These are phyloP conservation scores for Subanguina moxae DNA, from an alignment of 1,140 invertebrate species.

Conservation along the genomic window DNA sequence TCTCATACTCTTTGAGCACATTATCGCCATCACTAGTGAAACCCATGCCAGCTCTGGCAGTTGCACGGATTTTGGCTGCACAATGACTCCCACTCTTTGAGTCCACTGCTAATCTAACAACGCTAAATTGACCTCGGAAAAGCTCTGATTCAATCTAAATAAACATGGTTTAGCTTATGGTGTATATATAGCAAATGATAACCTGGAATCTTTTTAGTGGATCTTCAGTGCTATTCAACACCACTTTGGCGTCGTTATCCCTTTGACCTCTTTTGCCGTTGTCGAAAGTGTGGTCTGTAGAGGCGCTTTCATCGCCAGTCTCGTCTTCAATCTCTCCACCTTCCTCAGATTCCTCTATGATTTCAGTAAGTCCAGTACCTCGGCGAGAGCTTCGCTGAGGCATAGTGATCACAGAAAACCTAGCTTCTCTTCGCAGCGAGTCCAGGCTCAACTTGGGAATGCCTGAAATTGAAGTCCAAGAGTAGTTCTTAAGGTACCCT, in stretches of 20 bases:
- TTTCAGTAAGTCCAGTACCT: constrained; percentile 45
- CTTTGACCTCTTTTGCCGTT: not conserved
- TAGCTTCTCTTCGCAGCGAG: constrained; percentile 33
- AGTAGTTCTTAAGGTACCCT: no score
- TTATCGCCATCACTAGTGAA: constrained; percentile 20
- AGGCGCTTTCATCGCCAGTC: constrained; percentile 21
- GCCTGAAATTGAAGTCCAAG: constrained; percentile 26
- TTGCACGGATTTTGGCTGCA: constrained; percentile 42
- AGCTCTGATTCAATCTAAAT: constrained; percentile 45
- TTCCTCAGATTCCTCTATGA: constrained; percentile 52
- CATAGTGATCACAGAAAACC: constrained; percentile 48
- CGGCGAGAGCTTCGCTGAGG: constrained; percentile 36
- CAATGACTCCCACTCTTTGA: constrained; percentile 47
- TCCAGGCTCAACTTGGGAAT: constrained; percentile 55
- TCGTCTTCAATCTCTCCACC: constrained; percentile 23
- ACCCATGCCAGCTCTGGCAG: constrained; percentile 14
- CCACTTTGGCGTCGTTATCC: not conserved
- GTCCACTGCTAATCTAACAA: constrained; percentile 55
- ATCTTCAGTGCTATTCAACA: constrained; percentile 36
- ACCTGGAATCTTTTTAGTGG: constrained; percentile 52
- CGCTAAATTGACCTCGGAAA: constrained; percentile 52
- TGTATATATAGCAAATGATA: not conserved
- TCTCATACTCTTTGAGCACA: constrained; percentile 47
- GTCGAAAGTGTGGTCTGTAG: not conserved
- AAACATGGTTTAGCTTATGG: not conserved